Evolutionary conservation across 2,797 vertebrate genomes (phyloP).

Genomic region (Helostoma temminkii): DNA sequence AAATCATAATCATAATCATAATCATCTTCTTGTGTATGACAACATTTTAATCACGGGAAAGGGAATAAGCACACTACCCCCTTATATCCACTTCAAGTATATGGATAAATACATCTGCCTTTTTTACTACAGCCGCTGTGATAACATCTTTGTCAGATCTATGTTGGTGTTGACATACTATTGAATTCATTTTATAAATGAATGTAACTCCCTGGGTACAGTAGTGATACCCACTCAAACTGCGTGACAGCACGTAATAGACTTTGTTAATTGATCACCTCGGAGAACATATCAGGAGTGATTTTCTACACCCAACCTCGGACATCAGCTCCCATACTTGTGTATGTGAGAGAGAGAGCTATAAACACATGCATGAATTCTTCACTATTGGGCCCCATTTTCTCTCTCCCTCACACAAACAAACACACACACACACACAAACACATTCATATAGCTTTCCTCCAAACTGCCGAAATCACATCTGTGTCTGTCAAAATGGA

Average conservation of each 20-base stretch:
- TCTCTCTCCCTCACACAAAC: neutral
- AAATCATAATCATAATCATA: slow-evolving; percentile 11
- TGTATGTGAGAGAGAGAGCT: slow-evolving; percentile 59
- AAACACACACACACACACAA: slow-evolving; percentile 11
- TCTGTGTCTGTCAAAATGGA: slow-evolving; percentile 57
- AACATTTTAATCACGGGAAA: slow-evolving; percentile 4
- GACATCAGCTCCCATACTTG: slow-evolving; percentile 48
- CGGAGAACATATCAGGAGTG: slow-evolving; percentile 34
- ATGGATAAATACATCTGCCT: slow-evolving; percentile 16
- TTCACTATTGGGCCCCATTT: slow-evolving; percentile 61
- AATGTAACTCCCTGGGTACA: slow-evolving; percentile 43
- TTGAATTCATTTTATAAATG: no score
- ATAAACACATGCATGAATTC: slow-evolving; percentile 76
- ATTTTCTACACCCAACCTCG: slow-evolving; percentile 58
- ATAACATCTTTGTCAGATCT: slow-evolving; percentile 4
- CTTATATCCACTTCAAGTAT: neutral
- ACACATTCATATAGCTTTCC: slow-evolving; percentile 25
- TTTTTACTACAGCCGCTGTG: neutral
- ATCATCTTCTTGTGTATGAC: slow-evolving; percentile 3
- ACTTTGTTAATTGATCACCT: slow-evolving; percentile 43
- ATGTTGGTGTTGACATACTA: slow-evolving; percentile 4
- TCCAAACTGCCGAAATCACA: slow-evolving; percentile 48
- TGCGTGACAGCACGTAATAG: slow-evolving; percentile 42
- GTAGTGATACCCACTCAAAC: slow-evolving; percentile 33
- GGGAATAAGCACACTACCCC: neutral